phyloP scores from a whole-genome alignment of 2,797 vertebrate genomes.

The Sphenodon punctatus region DNA sequence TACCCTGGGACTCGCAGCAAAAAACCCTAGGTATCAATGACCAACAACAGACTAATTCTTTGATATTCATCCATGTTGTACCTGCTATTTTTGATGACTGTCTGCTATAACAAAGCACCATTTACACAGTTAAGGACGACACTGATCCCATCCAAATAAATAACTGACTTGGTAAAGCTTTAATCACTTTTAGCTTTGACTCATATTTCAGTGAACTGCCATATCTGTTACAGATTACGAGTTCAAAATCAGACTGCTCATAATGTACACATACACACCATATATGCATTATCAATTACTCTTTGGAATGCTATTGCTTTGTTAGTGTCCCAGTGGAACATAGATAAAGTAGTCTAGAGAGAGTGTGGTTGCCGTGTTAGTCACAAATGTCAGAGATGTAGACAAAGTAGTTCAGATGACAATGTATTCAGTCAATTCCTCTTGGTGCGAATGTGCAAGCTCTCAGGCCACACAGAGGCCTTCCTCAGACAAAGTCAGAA shows the following conservation, averaged over 20 bases:
- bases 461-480: no score
- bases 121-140: constrained; percentile 6
- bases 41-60: constrained; percentile 17
- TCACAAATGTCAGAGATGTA: no score
- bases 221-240: constrained; percentile 51
- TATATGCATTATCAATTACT: constrained; percentile 15
- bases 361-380: no score
- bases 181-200: constrained; percentile 50
- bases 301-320: no score
- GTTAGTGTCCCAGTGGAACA: no score
- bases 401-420: no score
- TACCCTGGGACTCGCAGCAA: constrained; percentile 15
- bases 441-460: no score
- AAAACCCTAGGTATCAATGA: not conserved
- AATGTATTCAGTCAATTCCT: no score
- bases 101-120: constrained; percentile 14
- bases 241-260: constrained; percentile 44
- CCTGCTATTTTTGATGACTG: constrained; percentile 20
- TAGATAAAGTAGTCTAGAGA: no score
- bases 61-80: not conserved
- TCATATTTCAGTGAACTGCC: constrained; percentile 46
- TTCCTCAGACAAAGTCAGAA: no score
- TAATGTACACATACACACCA: constrained; percentile 5
- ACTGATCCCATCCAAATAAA: constrained; percentile 43
- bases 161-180: constrained; percentile 38